Base-by-base conservation (phyloP, 2,888 invertebrate species). In the Stramonita haemastoma region DNA sequence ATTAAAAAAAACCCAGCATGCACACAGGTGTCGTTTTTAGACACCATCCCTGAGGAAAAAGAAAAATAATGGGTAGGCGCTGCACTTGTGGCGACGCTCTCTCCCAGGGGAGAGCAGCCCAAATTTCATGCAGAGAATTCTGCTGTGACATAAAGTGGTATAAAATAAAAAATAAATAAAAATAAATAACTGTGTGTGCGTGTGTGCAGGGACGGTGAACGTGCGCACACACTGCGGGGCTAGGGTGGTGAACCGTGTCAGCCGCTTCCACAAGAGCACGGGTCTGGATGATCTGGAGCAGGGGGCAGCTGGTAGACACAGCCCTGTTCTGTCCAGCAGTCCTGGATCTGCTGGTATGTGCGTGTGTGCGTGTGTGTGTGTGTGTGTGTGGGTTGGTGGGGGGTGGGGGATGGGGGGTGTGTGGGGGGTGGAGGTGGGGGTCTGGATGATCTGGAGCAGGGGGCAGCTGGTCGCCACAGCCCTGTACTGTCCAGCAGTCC, bases 211-310 rank as follows among this genome's bases (percentile, higher is more conserved):
- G 87, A 97, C 97, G 89, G 97, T 98, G 92, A 98, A 98, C 90
- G 98, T 98, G 89, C 97, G 99, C 92, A 99, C 99, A 0, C 99
- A 99, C 96, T 98, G 98, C n/a, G 98, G 98, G 90, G 97, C 98
- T 91, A 98, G 98, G 95, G 95, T 96, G 32, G 96, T 96, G 32
- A 95, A 99, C 96, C 97, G 98, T 93, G 97, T 98, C 95, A 99
- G 99, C 92, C 97, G 98, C 94, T 99, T 99, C 97, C 99, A 99
- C 96, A 97, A 98, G 94, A 99, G 99, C 93, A 99, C 99, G 90
- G 99, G 99, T 26, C 97, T 99, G 85, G 96, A 97, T 93, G 96
- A 97, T 87, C 93, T 95, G 79, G 94, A 95, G 36, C 93, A 93
- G 79, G 90, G 93, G 13, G 97, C 97, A 2, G 93, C 97, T 17